Conservation (phyloP, 2,113 vertebrate species). For the human region GRCh38 chr9:6667501-6668000, state of each 20-base stretch:
- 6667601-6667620: background rate
- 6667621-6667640: background rate
- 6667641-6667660: background rate
- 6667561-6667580: background rate
- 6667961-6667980: slow-evolving; percentile 50
- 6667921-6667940: background rate
- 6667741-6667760: background rate
- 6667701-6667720: background rate
- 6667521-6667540: too few relatives aligned
- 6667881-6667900: background rate
- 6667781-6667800: background rate
- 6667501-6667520: too few relatives aligned
- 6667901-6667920: background rate
- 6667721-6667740: background rate
- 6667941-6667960: slow-evolving; percentile 48
- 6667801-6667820: background rate
- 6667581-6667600: background rate
- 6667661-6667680: background rate
- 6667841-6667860: slow-evolving; percentile 30
- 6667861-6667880: slow-evolving; percentile 25
- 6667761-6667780: background rate
- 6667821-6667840: background rate
- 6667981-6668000: slow-evolving; percentile 55
- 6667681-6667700: background rate
- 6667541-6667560: background rate